Base-by-base conservation (phyloP, 2,113 vertebrate species). In the Caranx melampygus region DNA sequence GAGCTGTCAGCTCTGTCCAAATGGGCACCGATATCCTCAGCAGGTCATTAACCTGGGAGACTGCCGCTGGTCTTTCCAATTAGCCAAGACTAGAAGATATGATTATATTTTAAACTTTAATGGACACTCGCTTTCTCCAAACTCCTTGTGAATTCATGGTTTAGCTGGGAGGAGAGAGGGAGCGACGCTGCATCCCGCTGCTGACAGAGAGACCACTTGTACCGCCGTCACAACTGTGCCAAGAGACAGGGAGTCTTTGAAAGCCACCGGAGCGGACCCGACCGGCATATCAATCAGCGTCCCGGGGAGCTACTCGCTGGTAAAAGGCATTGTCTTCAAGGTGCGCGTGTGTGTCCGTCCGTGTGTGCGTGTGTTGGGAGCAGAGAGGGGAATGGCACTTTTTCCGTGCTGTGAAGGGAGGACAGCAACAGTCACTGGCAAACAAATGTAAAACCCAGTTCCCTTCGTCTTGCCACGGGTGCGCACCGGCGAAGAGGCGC, bases 231-330 rank as follows among this genome's bases (percentile, higher is more conserved):
- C 92, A 84, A 94, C 89, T 89, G 92, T 91, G 89, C 91, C 89
- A 92, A 88, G 89, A 93, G 82, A 93, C 89, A 90, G 92, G 84
- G 92, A 91, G 90, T 90, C 92, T 94, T 93, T 94, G 89, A 92
- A 86, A 92, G 88, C 69, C 89, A 87, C 90, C 84, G 89, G 82
- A 91, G 91, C 86, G 89, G 83, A 94, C 88, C 89, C 72, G 91
- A 90, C 78, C 87, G 76, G 94, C 94, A 95, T 95, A 93, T 92
- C 93, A 95, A 95, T 91, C 91, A 95, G 89, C 79, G 88, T 91
- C 90, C 88, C 82, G 78, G 78, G 72, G 79, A 90, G 84, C 75
- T 58, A 51, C 70, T 78, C 73, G 66, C 79, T 68, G 55, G 78
- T 55, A 66, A 79, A 79, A 78, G 72, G 70, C 84, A 72, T 75